Base-by-base conservation (phyloP, 1,140 invertebrate species). In the Pararge aegeria region DNA sequence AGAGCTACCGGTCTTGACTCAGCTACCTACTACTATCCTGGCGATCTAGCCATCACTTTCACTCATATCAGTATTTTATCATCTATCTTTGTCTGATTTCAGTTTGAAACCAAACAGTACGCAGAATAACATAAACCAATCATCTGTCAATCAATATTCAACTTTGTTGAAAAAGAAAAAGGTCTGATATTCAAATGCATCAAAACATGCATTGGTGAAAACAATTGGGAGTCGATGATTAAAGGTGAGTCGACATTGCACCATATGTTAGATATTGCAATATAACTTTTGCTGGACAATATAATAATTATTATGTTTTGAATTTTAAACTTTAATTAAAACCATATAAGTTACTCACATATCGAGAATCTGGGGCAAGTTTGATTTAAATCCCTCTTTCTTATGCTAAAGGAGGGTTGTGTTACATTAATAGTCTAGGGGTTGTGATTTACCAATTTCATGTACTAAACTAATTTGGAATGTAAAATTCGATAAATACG, bases 1-100 rank as follows among this genome's bases (percentile, higher is more conserved):
- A 55, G 62, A 61, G 80, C 80, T 76, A 78, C 80, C 68, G 73
- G 80, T 79, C 70, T 85, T 85, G 68, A 64, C 55, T 52, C 7
- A 7, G 24, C 24, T 24, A 24, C 24, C 24, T 20, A 18, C 42
- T 57, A 57, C 66, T 58, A 61, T 68, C 54, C 63, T 79, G 73
- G 73, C 68, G 74, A 63, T 74, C 42, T 64, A 49, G 34, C 70
- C 48, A 30, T 84, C 80, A 54, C 80, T 78, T 63, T 84, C 67
- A 48, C 69, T 66, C 72, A 49, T 52, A 38, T 13, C 5, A 12
- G 50, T 34, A 20, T 27, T 15, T 20, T 66, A n/a, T 59, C 54
- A 6, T 57, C 38, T 42, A 29, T 82, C 78, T 73, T 72, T 56
- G 48, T 82, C 68, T 49, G 42, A 59, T 66, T 63, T 63, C 42